These are phyloP conservation scores for Acanthisitta chloris DNA, from an alignment of 2,113 vertebrate genomes.

Conservation along the genomic window DNA sequence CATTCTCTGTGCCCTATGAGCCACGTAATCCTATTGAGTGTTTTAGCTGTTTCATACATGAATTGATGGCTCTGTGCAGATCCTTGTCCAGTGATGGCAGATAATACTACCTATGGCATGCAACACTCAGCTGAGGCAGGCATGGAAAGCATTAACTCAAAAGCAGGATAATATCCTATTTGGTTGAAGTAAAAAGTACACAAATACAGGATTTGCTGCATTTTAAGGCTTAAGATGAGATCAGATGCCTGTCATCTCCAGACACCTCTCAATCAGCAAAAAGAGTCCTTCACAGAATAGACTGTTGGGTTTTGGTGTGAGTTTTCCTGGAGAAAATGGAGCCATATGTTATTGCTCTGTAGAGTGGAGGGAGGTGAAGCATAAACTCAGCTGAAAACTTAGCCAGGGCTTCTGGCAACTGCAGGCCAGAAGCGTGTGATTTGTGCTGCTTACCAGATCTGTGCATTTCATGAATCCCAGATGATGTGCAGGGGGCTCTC, in stretches of 20 bases:
- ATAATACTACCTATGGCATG: not conserved
- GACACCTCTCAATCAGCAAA: constrained; percentile 55
- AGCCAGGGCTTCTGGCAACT: constrained; percentile 37
- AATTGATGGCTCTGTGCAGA: not conserved
- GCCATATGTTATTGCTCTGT: constrained; percentile 43
- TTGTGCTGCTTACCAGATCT: constrained; percentile 27
- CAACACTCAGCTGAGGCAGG: not conserved
- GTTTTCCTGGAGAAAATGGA: not conserved
- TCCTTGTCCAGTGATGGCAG: not conserved
- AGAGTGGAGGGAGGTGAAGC: constrained; percentile 13
- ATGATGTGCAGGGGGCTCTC: not conserved
- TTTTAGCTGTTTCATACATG: not conserved
- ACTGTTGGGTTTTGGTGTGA: not conserved
- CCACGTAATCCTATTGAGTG: not conserved
- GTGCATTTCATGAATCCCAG: not conserved
- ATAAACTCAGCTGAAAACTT: constrained; percentile 52
- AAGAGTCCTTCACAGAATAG: not conserved
- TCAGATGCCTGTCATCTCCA: not conserved
- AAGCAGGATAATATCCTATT: not conserved
- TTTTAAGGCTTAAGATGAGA: constrained; percentile 37
- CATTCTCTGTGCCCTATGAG: not conserved
- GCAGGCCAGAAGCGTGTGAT: not conserved
- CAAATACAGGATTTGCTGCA: constrained; percentile 7
- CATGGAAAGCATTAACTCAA: not conserved
- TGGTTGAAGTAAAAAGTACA: constrained; percentile 58